These are phyloP conservation scores for Glaucidium brasilianum DNA, from an alignment of 2,113 vertebrate species.

Conservation along the genomic window DNA sequence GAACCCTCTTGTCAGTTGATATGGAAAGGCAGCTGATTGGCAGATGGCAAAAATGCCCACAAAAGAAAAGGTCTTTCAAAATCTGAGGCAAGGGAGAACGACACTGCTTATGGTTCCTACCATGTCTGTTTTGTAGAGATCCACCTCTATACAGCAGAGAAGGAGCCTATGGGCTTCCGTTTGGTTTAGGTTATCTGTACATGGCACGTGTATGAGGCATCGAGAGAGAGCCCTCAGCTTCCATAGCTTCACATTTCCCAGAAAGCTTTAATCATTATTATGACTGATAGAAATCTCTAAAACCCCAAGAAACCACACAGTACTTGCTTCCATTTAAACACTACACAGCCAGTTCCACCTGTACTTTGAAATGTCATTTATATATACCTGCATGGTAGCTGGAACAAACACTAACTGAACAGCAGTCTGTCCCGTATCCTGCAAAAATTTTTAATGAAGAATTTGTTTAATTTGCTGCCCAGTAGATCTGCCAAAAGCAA, in stretches of 20 bases:
- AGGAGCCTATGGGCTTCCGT: neutral
- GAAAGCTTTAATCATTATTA: neutral
- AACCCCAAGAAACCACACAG: neutral
- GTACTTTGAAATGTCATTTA: neutral
- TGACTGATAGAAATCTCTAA: neutral
- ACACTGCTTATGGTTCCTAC: neutral
- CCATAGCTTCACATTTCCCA: neutral
- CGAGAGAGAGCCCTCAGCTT: neutral
- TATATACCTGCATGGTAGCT: neutral
- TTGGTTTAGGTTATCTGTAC: neutral
- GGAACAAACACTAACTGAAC: neutral
- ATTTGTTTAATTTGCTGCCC: slow-evolving; percentile 1
- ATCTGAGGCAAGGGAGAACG: neutral
- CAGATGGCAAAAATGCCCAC: neutral
- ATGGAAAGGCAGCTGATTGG: neutral
- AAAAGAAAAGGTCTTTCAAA: neutral
- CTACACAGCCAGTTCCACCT: neutral
- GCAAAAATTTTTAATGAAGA: neutral
- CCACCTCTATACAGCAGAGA: neutral
- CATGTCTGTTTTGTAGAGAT: neutral
- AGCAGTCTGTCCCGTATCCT: neutral
- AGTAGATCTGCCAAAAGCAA: neutral
- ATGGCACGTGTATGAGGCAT: neutral
- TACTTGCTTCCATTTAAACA: neutral
- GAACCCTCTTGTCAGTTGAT: neutral